These are phyloP conservation scores for Teleopsis dalmanni DNA, from an alignment of 1,140 invertebrate genomes.

Conservation along the genomic window DNA sequence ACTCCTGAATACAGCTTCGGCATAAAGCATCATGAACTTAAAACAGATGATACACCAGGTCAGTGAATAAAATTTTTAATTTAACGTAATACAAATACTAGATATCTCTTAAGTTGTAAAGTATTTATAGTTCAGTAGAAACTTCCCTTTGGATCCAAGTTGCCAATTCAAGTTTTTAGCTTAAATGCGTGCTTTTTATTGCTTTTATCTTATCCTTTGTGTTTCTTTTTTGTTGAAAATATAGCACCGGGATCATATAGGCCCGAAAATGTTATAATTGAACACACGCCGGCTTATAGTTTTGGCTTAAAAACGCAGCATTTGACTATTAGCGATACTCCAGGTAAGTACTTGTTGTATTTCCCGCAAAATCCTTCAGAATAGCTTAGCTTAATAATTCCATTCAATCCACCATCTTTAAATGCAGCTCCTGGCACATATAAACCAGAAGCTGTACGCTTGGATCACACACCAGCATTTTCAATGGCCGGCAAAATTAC, in stretches of 20 bases:
- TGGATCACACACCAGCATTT: slow-evolving; percentile 44
- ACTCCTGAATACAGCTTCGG: slow-evolving; percentile 55
- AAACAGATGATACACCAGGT: slow-evolving; percentile 53
- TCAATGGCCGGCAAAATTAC: slow-evolving; percentile 48
- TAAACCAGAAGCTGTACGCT: slow-evolving; percentile 55
- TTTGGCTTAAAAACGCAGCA: slow-evolving; percentile 48
- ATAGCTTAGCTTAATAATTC: neutral
- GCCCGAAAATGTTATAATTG: slow-evolving; percentile 56
- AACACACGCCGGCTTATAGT: slow-evolving; percentile 53
- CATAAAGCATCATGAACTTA: slow-evolving; percentile 49
- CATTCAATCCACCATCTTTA: neutral
- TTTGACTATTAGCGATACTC: slow-evolving; percentile 47
- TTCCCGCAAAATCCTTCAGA: too few relatives aligned
- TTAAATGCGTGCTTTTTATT: slow-evolving; percentile 44
- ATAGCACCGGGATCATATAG: slow-evolving; percentile 51
- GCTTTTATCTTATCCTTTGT: slow-evolving; percentile 19
- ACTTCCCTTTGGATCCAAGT: too few relatives aligned
- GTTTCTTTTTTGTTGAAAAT: slow-evolving; percentile 4
- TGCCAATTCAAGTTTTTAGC: too few relatives aligned
- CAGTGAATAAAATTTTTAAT: too few relatives aligned
- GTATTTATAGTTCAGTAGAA: too few relatives aligned
- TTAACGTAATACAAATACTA: too few relatives aligned
- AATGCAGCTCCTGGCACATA: slow-evolving; percentile 48
- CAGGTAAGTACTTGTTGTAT: too few relatives aligned
- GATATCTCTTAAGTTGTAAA: too few relatives aligned